Evolutionary conservation across 2,888 invertebrate species (phyloP), one percentile per base, ranked within the genome.

Genomic region (Pyrocoelia pectoralis): DNA sequence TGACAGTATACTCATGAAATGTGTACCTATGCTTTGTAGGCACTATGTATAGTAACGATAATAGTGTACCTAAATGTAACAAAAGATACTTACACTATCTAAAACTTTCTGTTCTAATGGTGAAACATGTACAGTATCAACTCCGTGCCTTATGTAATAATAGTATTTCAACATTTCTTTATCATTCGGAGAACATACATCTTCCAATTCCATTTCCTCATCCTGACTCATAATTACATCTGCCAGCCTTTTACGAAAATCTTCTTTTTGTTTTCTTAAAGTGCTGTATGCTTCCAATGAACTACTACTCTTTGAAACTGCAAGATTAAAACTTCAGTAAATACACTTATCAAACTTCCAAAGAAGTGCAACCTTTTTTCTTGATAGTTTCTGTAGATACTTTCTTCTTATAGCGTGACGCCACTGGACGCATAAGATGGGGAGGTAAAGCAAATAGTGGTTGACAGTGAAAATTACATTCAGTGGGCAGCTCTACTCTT

Each of bases 101-200:
- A 96, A 83, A 76, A 93, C 88, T 72, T 85, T 84, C 57, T 87
- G 85, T 74, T 92, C 92, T 77, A 97, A 85, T 1, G 95, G 91
- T 0, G 95, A 92, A 0, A 97, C 93, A 77, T 95, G 92, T 67
- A 91, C 89, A 1, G 95, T 95, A 76, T 95, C 95, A 48, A 97
- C 91, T 0, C 95, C 96, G 79, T 95, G 91, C 73, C 91, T 89
- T 51, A 97, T 88, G 76, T 95, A 97, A 79, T 94, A 95, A 78
- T 95, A 94, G 80, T 97, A 97, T 67, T 94, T 86, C 53, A 92
- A 79, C 73, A 90, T 81, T 76, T 92, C 88, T 70, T 86, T 86
- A 74, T 93, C 91, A 48, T 86, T 85, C 1, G 85, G 83, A 24
- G 87, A 85, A 9, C 88, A 88, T 71, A 88, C 84, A 33, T 82